These are phyloP conservation scores for Pelmatolapia mariae DNA, from an alignment of 2,113 vertebrate species.

Conservation along the genomic window DNA sequence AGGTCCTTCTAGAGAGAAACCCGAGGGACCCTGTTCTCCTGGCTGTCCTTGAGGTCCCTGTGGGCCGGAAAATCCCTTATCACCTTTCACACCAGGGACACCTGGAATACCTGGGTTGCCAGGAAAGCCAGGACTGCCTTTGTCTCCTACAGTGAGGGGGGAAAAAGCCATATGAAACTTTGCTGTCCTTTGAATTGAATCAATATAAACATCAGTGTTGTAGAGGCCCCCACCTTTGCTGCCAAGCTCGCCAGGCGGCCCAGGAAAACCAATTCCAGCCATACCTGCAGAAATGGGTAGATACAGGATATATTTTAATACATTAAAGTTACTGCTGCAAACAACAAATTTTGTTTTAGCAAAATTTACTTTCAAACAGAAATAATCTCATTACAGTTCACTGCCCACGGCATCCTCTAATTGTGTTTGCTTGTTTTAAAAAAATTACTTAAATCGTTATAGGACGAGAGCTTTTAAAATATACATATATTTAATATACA, in stretches of 20 bases:
- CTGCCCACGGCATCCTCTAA: background rate
- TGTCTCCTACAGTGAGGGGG: slow-evolving; percentile 73
- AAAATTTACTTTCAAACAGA: background rate
- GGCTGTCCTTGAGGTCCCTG: slow-evolving; percentile 77
- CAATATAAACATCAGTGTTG: background rate
- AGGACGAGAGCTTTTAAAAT: background rate
- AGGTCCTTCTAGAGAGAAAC: slow-evolving; percentile 78
- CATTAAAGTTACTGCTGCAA: background rate
- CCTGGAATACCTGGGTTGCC: slow-evolving; percentile 85
- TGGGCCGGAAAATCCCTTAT: slow-evolving; percentile 78
- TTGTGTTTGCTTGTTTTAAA: background rate
- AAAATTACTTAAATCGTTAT: background rate
- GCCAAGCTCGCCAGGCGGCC: slow-evolving; percentile 74
- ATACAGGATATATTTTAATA: background rate
- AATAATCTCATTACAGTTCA: background rate
- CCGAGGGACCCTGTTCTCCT: slow-evolving; percentile 79
- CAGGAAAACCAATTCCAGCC: slow-evolving; percentile 81
- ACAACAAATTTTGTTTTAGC: background rate
- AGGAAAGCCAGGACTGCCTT: slow-evolving; percentile 86
- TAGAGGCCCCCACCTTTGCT: slow-evolving; percentile 77
- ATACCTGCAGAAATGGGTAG: slow-evolving; percentile 67
- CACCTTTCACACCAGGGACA: slow-evolving; percentile 87
- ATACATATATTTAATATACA: background rate
- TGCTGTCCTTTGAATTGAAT: background rate
- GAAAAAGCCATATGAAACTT: background rate